These are phyloP conservation scores for Drosophila baimaii DNA, from an alignment of 1,140 invertebrate genomes.

Conservation along the genomic window DNA sequence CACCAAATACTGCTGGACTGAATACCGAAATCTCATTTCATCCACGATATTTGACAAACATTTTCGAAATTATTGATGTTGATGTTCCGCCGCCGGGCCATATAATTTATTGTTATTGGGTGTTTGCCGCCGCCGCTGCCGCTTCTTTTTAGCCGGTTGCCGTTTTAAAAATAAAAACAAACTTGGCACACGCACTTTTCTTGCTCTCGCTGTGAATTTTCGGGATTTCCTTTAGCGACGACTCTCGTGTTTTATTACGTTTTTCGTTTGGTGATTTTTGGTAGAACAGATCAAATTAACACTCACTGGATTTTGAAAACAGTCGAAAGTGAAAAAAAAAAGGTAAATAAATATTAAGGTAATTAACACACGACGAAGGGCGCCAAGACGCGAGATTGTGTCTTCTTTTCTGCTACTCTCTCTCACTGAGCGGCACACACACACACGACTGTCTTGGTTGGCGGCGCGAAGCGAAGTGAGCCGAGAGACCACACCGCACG, in stretches of 20 bases:
- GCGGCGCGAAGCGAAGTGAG: conserved; percentile 55
- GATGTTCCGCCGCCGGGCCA: conserved; percentile 24
- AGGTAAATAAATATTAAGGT: neutral
- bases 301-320: conserved; percentile 21
- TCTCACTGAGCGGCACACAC: conserved; percentile 4
- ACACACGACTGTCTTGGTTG: conserved; percentile 17
- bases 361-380: conserved; percentile 20
- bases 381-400: neutral
- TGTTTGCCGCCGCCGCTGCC: conserved; percentile 21
- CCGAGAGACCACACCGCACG: neutral
- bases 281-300: neutral
- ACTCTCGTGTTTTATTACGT: neutral
- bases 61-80: conserved; percentile 19
- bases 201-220: conserved; percentile 10
- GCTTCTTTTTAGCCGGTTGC: conserved; percentile 39
- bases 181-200: conserved; percentile 54
- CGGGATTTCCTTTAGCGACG: conserved; percentile 3
- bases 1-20: conserved; percentile 4
- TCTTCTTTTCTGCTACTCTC: neutral
- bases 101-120: conserved; percentile 50
- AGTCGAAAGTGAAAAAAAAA: conserved; percentile 10
- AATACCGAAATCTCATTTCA: neutral
- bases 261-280: neutral
- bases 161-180: conserved; percentile 57
- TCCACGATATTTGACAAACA: conserved; percentile 17